Evolutionary conservation across 2,888 invertebrate species (phyloP).

Genomic region (Hemaris fuciformis): DNA sequence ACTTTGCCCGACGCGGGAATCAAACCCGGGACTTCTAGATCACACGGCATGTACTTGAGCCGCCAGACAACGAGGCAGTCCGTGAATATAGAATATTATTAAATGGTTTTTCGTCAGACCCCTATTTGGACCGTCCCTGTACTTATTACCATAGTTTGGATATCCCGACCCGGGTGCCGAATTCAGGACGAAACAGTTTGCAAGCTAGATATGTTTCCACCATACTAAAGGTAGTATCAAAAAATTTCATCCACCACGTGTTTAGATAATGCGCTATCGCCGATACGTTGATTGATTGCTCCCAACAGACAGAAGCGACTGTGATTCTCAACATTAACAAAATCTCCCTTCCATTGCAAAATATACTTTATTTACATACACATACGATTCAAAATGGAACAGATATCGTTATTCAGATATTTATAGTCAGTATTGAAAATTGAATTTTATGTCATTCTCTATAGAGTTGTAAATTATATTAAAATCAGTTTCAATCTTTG

Average conservation of each 20-base stretch:
- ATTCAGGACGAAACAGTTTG: too few relatives aligned
- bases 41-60: too few relatives aligned
- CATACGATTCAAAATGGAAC: not conserved
- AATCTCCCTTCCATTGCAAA: not conserved
- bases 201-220: too few relatives aligned
- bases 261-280: not conserved
- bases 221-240: not conserved
- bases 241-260: not conserved
- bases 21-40: too few relatives aligned
- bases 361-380: not conserved
- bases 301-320: not conserved
- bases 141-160: too few relatives aligned
- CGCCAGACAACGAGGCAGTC: too few relatives aligned
- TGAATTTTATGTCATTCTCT: not conserved
- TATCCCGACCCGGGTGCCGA: too few relatives aligned
- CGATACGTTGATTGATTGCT: conserved; percentile 12
- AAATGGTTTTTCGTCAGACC: too few relatives aligned
- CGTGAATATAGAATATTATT: too few relatives aligned
- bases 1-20: too few relatives aligned
- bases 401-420: not conserved
- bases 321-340: not conserved
- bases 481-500: not conserved
- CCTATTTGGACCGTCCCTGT: too few relatives aligned
- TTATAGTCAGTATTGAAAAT: not conserved
- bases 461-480: not conserved